Percentiles rank a stretch among this genome's conserved stretches.
Evolutionary conservation across 2,113 vertebrate genomes (phyloP).

Genomic region (Trematomus loennbergii): DNA sequence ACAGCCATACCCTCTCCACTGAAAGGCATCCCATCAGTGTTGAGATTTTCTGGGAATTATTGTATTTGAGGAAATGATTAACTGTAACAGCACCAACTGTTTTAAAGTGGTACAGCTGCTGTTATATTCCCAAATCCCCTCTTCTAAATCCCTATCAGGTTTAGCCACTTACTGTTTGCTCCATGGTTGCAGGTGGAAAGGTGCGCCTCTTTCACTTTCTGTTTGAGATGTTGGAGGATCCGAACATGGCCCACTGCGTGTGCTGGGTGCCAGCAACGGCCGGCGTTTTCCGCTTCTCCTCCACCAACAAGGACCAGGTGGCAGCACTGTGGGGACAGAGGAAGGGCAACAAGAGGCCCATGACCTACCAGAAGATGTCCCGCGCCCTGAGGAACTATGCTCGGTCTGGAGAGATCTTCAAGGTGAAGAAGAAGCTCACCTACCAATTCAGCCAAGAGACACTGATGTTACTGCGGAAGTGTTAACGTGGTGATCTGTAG

Average conservation of each 20-base stretch:
- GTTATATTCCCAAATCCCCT: not conserved
- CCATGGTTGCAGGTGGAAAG: conserved; percentile 76
- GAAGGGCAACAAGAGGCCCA: conserved; percentile 85
- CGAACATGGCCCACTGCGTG: conserved; percentile 83
- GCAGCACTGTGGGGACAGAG: conserved; percentile 84
- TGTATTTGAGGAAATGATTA: conserved; percentile 64
- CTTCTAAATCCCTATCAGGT: not conserved
- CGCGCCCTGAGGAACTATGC: conserved; percentile 85
- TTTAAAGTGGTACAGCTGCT: conserved; percentile 29
- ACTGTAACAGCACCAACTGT: conserved; percentile 51
- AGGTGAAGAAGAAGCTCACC: conserved; percentile 87
- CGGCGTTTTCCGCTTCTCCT: conserved; percentile 86
- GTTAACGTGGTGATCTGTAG: conserved; percentile 30
- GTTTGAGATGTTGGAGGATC: conserved; percentile 86
- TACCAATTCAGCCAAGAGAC: conserved; percentile 82
- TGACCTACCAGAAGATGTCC: conserved; percentile 90
- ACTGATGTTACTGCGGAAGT: conserved; percentile 67
- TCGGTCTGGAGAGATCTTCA: conserved; percentile 85
- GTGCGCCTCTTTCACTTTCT: conserved; percentile 86
- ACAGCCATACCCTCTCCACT: conserved; percentile 11
- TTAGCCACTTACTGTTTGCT: conserved; percentile 10
- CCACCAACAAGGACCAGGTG: conserved; percentile 83
- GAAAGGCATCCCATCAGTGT: conserved; percentile 18
- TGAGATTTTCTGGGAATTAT: conserved; percentile 69
- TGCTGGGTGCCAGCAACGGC: conserved; percentile 81